Evolutionary conservation across 2,797 vertebrate species (phyloP), one percentile per base, ranked within the genome.

Genomic region (Chelon labrosus): DNA sequence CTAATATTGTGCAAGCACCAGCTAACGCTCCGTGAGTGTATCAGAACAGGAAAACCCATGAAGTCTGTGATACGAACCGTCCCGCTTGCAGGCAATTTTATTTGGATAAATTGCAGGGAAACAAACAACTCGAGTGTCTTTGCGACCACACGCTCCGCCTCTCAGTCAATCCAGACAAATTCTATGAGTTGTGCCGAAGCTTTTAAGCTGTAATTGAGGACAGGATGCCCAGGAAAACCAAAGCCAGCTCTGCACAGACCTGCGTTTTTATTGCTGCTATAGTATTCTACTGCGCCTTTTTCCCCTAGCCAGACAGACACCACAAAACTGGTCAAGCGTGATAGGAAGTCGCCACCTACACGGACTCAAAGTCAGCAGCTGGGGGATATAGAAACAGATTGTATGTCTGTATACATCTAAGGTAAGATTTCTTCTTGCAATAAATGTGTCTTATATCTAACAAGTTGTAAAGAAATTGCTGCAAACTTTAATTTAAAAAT

Each of bases 181-280:
- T 97, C 96, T 96, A 95, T 89, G 95, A 95, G 93, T 96, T 95
- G 95, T 93, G 94, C 93, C 92, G 85, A 80, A 95, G 94, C 94
- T 94, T 97, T 97, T 96, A 95, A 95, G 93, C 92, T 92, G 95
- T 97, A 96, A 98, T 96, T 96, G 95, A 96, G 95, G 93, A 92
- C 94, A 94, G 93, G 94, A 95, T 93, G 93, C 92, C 93, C 94
- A 93, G 90, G 92, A 95, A 96, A 96, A 93, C 93, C 93, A 92
- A 96, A 95, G 94, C 89, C 93, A 93, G 94, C 93, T 94, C 93
- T 94, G 95, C 94, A 95, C 95, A 96, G 97, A 96, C 96, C 94
- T 95, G 92, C 75, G 86, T 94, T 96, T 97, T 97, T 96, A 97
- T 95, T 93, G 95, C 95, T 95, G 92, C 95, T 94, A 89, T 95